Percentiles rank a stretch among this genome's conserved stretches.
Evolutionary conservation across 2,888 invertebrate genomes (phyloP).

Genomic region (Trichogramma evanescens): DNA sequence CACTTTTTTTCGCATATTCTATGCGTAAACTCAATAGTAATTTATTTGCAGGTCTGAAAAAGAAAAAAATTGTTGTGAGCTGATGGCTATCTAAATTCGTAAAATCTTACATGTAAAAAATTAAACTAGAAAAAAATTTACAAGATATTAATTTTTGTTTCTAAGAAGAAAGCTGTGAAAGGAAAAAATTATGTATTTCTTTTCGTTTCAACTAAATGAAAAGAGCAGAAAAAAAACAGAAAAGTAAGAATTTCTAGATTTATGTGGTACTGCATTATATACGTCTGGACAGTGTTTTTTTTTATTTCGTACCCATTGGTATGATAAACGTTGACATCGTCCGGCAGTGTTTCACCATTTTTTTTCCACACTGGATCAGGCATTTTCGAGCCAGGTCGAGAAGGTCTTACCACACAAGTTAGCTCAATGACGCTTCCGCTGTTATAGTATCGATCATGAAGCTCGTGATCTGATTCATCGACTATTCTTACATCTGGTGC

Average conservation of each 20-base stretch:
- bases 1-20: conserved; percentile 55
- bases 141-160: too few relatives aligned
- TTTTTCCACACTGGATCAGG: conserved; percentile 43
- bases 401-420: conserved; percentile 53
- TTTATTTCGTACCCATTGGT: conserved; percentile 35
- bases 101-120: background rate
- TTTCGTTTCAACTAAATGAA: background rate
- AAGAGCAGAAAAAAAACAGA: background rate
- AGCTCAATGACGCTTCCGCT: conserved; percentile 68
- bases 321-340: conserved; percentile 41
- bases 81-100: background rate
- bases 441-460: conserved; percentile 67
- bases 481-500: conserved; percentile 66
- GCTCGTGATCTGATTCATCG: conserved; percentile 63
- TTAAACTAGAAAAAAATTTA: background rate
- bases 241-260: background rate
- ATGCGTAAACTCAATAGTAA: conserved; percentile 40
- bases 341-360: conserved; percentile 36
- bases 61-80: background rate
- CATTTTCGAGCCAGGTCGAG: conserved; percentile 44
- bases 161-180: background rate
- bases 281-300: background rate
- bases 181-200: background rate
- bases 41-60: conserved; percentile 39
- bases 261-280: background rate